phyloP scores from a whole-genome alignment of 2,797 vertebrate genomes.

The Sebastes minor region DNA sequence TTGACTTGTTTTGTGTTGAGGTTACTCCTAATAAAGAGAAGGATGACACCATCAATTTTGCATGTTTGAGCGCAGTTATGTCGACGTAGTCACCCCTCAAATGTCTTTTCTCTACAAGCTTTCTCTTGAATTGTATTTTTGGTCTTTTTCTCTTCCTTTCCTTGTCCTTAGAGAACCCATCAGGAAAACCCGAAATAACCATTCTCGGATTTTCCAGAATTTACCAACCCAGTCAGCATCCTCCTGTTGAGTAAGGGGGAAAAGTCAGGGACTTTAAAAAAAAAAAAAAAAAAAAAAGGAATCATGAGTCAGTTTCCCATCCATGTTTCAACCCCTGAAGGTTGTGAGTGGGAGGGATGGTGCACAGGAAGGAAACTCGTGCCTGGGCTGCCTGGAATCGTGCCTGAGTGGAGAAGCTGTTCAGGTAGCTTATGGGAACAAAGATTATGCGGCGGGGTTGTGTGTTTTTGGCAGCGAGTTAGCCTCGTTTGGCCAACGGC shows the following conservation, averaged over 20 bases:
- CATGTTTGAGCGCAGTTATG: not conserved
- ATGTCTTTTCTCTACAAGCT: not conserved
- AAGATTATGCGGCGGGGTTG: conserved; percentile 34
- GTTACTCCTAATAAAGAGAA: not conserved
- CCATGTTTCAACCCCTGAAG: conserved; percentile 23
- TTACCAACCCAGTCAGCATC: conserved; percentile 9
- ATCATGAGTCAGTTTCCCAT: conserved; percentile 61
- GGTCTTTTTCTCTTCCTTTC: not conserved
- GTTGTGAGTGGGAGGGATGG: conserved; percentile 51
- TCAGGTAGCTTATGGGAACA: conserved; percentile 66
- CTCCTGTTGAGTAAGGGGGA: conserved; percentile 37
- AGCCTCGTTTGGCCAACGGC: conserved; percentile 28
- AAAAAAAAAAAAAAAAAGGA: conserved; percentile 14
- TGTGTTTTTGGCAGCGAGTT: conserved; percentile 52
- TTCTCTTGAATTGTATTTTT: not conserved
- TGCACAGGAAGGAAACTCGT: conserved; percentile 57
- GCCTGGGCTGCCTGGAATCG: conserved; percentile 45
- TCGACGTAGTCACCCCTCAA: not conserved
- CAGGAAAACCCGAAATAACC: conserved; percentile 19
- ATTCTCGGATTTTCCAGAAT: conserved; percentile 50
- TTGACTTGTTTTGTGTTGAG: not conserved
- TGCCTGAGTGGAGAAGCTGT: conserved; percentile 38
- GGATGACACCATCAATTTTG: not conserved
- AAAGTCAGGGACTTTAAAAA: conserved; percentile 20
- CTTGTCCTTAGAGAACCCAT: not conserved